A percentile compares a stretch with the other conserved stretches of the same genome.
phyloP scores from a whole-genome alignment of 1,140 invertebrate genomes.

The Orussus abietinus region DNA sequence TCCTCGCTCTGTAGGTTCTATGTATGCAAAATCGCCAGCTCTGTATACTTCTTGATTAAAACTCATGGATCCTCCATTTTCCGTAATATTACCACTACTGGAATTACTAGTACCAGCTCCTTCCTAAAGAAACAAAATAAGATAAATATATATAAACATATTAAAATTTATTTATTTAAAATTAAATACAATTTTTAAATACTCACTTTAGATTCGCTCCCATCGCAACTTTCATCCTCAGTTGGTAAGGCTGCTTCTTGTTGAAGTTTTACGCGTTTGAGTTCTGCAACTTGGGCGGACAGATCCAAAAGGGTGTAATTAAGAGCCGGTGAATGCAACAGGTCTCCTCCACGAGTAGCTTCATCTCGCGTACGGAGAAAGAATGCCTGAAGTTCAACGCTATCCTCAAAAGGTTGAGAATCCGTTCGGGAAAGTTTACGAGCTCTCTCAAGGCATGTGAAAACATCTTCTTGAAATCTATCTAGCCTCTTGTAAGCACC shows the following conservation, averaged over 20 bases:
- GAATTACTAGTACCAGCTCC: constrained; percentile 21
- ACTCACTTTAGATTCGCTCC: constrained; percentile 44
- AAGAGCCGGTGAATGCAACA: constrained; percentile 83
- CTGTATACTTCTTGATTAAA: constrained; percentile 71
- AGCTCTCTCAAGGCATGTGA: constrained; percentile 88
- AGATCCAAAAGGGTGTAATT: constrained; percentile 74
- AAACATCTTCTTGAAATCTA: constrained; percentile 95
- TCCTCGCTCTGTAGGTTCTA: constrained; percentile 74
- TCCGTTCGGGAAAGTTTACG: constrained; percentile 82
- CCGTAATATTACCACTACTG: constrained; percentile 32
- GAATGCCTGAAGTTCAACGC: constrained; percentile 88
- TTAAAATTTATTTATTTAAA: constrained; percentile 3
- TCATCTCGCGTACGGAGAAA: constrained; percentile 79
- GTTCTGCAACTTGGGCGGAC: constrained; percentile 67
- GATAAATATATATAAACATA: constrained; percentile 5
- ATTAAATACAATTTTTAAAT: constrained; percentile 5
- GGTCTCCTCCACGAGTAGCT: constrained; percentile 72
- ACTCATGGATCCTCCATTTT: constrained; percentile 56
- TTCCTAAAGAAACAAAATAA: constrained; percentile 27
- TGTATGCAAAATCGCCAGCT: constrained; percentile 89
- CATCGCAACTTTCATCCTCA: constrained; percentile 70
- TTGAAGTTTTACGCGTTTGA: constrained; percentile 72
- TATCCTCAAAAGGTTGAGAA: constrained; percentile 93
- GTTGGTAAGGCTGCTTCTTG: constrained; percentile 64
- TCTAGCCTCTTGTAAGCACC: constrained; percentile 90